Evolutionary conservation across 2,113 vertebrate species (phyloP).

Genomic region (Genyomyrus donnyi): DNA sequence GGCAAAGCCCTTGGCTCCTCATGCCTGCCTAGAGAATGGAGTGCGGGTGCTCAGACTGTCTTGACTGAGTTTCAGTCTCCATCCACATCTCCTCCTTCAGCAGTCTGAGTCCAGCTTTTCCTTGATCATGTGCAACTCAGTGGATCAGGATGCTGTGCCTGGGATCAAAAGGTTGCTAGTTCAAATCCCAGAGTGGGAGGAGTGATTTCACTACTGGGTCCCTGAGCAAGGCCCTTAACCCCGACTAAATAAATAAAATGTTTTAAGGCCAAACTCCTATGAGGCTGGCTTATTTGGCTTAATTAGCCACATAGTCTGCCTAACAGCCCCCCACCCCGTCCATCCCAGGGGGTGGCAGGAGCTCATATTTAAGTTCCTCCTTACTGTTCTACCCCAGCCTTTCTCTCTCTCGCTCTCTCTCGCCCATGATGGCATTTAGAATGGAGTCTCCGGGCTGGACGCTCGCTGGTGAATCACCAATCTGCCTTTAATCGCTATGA

Average conservation of each 20-base stretch:
- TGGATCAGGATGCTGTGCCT: not conserved
- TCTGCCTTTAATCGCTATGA: constrained; percentile 8
- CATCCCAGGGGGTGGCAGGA: not conserved
- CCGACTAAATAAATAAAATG: not conserved
- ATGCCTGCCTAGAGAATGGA: not conserved
- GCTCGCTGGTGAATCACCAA: constrained; percentile 10
- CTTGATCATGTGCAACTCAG: no score
- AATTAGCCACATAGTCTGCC: constrained; percentile 20
- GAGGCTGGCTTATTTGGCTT: constrained; percentile 22
- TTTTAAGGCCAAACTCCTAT: not conserved
- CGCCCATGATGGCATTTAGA: not conserved
- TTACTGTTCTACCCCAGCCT: not conserved
- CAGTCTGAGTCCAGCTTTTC: not conserved
- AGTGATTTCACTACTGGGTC: not conserved
- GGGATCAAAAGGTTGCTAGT: not conserved
- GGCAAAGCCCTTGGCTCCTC: not conserved
- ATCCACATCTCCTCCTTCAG: not conserved
- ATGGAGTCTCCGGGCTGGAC: not conserved
- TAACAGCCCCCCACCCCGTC: not conserved
- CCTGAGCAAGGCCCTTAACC: not conserved
- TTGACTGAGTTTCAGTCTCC: not conserved
- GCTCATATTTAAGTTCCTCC: constrained; percentile 12
- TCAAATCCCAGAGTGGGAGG: not conserved
- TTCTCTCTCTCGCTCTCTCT: not conserved
- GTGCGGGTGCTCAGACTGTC: not conserved